Percentiles rank a stretch among this genome's conserved stretches.
Conservation (phyloP, 2,888 invertebrate genomes). For the Protophormia terraenovae region DNA sequence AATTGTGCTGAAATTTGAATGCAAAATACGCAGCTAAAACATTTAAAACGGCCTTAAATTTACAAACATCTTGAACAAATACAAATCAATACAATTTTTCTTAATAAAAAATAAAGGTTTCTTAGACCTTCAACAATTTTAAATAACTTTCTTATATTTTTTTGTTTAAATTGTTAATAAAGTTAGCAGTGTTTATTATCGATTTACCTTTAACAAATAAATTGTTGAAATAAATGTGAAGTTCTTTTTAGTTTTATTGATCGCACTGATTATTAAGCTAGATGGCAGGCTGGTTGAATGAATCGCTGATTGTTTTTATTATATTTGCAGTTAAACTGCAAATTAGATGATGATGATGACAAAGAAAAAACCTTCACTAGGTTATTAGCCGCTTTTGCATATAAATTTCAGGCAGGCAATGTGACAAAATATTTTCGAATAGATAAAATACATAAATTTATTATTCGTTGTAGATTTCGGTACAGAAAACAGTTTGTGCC, state of each 20-base stretch:
- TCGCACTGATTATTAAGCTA: neutral
- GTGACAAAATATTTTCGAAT: constrained; percentile 44
- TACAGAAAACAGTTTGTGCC: constrained; percentile 1
- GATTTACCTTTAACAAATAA: neutral
- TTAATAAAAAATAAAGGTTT: too few relatives aligned
- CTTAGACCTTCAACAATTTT: too few relatives aligned
- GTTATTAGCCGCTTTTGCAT: constrained; percentile 48
- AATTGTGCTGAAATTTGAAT: neutral
- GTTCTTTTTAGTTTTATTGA: neutral
- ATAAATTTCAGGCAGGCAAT: constrained; percentile 38
- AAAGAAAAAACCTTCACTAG: constrained; percentile 59
- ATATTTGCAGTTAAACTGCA: constrained; percentile 17
- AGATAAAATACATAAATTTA: constrained; percentile 46
- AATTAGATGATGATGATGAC: constrained; percentile 23
- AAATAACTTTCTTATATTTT: neutral
- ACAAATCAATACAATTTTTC: too few relatives aligned
- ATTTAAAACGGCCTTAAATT: neutral
- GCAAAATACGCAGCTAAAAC: neutral
- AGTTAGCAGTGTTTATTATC: neutral
- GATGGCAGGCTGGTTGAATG: neutral
- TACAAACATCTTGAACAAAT: neutral
- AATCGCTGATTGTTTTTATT: neutral
- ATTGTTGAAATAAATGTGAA: neutral
- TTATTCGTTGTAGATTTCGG: constrained; percentile 19
- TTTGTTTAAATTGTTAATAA: neutral